phyloP scores from a whole-genome alignment of 1,140 invertebrate genomes.

The Tetraneura akinire region DNA sequence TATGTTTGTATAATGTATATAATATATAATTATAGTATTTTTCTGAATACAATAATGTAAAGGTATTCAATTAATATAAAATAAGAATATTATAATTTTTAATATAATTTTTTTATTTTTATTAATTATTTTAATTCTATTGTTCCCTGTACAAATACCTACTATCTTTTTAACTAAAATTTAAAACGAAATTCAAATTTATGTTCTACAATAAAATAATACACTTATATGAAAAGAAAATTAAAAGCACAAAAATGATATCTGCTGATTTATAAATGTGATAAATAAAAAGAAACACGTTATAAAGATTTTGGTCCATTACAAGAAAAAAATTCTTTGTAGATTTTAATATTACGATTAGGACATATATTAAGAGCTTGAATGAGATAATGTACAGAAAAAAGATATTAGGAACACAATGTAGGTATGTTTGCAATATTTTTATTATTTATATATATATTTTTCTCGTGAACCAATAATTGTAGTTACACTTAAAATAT shows the following conservation, averaged over 20 bases:
- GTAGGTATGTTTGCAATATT: neutral
- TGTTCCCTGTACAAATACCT: too few relatives aligned
- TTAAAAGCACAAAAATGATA: neutral
- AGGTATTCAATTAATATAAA: too few relatives aligned
- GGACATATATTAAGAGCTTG: neutral
- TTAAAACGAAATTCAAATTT: too few relatives aligned
- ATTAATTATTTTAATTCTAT: too few relatives aligned
- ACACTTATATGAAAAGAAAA: too few relatives aligned
- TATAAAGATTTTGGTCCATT: neutral
- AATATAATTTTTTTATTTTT: too few relatives aligned
- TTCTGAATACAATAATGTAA: too few relatives aligned
- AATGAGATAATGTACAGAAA: neutral
- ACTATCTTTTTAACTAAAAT: too few relatives aligned
- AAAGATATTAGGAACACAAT: neutral
- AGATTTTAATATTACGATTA: slow-evolving; percentile 32
- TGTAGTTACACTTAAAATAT: neutral
- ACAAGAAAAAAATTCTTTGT: slow-evolving; percentile 9
- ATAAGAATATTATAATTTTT: too few relatives aligned
- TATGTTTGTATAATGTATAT: too few relatives aligned
- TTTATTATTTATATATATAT: neutral
- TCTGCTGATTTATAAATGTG: neutral
- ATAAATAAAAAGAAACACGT: neutral
- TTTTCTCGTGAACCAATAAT: neutral
- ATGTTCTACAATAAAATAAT: too few relatives aligned
- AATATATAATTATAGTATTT: too few relatives aligned